Evolutionary conservation across 2,113 vertebrate genomes (phyloP).

Genomic region (Collichthys lucidus): DNA sequence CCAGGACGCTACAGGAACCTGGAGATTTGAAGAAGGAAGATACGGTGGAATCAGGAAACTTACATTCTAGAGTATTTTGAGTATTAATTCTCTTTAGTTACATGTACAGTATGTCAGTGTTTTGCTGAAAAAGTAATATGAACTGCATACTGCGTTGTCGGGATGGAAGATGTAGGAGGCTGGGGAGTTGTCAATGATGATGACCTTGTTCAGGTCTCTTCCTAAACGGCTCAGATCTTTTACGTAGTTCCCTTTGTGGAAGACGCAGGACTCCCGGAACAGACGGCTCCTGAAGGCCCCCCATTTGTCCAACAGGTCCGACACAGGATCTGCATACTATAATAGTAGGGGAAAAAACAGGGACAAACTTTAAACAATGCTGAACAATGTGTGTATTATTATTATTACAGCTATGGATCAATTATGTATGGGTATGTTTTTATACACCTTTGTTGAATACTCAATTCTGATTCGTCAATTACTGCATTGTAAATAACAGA

Average conservation of each 20-base stretch:
- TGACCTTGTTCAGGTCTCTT: constrained; percentile 92
- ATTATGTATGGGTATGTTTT: neutral
- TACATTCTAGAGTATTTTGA: too few relatives aligned
- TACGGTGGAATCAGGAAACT: too few relatives aligned
- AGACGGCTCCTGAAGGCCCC: constrained; percentile 93
- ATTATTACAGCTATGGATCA: neutral
- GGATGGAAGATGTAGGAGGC: constrained; percentile 98
- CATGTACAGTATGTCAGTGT: neutral
- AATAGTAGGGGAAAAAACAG: neutral
- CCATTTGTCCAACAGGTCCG: constrained; percentile 95
- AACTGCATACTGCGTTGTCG: constrained; percentile 89
- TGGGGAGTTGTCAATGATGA: constrained; percentile 97
- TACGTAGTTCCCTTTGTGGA: constrained; percentile 96
- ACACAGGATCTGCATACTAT: constrained; percentile 95
- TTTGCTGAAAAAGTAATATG: neutral
- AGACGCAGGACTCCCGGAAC: constrained; percentile 96
- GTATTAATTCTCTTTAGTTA: neutral
- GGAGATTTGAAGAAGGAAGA: constrained; percentile 13
- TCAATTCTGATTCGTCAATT: too few relatives aligned
- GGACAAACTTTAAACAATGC: neutral
- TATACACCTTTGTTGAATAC: too few relatives aligned
- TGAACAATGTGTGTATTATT: neutral
- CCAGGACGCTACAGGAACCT: constrained; percentile 98
- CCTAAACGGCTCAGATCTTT: constrained; percentile 97
- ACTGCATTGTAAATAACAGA: too few relatives aligned